Base-by-base conservation (phyloP, 2,888 invertebrate species). In the Trachelus tabidus region DNA sequence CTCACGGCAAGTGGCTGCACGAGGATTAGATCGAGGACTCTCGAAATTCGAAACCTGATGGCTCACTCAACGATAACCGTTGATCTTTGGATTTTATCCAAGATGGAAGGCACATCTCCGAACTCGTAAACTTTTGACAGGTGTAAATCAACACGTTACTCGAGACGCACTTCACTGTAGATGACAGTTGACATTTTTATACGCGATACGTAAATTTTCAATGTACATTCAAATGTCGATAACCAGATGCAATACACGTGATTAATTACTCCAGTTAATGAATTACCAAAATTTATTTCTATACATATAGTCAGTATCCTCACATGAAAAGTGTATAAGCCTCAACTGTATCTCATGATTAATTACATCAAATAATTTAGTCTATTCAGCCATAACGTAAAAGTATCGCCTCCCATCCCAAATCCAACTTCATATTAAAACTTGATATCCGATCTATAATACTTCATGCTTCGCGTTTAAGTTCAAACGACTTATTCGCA, bases 401-500 rank as follows among this genome's bases (percentile, higher is more conserved):
- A 56, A 56, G 23, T 56, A 15, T 23, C 23, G 6, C 9, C 23
- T 56, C 9, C 6, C 9, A 23, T 56, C 23, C 2, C 23, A 9
- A 23, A 56, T 56, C 0, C 9, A 23, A 56, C 56, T 23, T 9
- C 9, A 23, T 56, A 23, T 56, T 56, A 9, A 56, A 15, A 23
- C 23, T 15, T 23, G 23, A 9, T 56, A 56, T 56, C 56, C 56
- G 9, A 56, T 56, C 1, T 23, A 9, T 23, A 0, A 9, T 2
- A 15, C 15, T 23, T 40, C 1, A 40, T 40, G 40, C 4, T 56
- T 56, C 23, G 6, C 23, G 23, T 4, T 56, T 23, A 56, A 23
- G 23, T 56, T 56, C 56, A 23, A 56, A 56, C 9, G 23, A 83
- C 80, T 79, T 77, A 80, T 83, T 40, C 80, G 83, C 83, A 85